Evolutionary conservation across 2,113 vertebrate genomes (phyloP).

Genomic region (Apeltes quadracus): DNA sequence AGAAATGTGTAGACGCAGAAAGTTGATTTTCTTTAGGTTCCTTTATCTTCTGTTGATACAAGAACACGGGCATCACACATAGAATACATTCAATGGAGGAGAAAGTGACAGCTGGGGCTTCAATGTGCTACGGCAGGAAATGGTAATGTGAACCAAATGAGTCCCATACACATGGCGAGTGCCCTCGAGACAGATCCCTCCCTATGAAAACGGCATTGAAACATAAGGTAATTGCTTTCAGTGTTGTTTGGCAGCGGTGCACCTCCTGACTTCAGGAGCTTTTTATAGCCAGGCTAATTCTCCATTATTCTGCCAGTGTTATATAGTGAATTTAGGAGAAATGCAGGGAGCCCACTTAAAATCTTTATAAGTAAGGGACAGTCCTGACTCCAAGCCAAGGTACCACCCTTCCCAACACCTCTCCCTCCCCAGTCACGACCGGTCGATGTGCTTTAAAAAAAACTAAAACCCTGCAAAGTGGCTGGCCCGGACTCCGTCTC

Average conservation of each 20-base stretch:
- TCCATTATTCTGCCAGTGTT: conserved; percentile 64
- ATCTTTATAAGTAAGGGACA: conserved; percentile 19
- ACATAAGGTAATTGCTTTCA: conserved; percentile 78
- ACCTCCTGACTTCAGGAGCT: conserved; percentile 66
- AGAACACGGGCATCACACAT: conserved; percentile 41
- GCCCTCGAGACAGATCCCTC: conserved; percentile 67
- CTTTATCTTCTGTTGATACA: conserved; percentile 47
- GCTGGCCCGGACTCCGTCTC: no score
- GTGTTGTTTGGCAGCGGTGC: conserved; percentile 69
- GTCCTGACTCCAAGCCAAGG: no score
- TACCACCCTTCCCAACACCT: no score
- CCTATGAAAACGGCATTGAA: conserved; percentile 75
- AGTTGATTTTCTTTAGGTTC: neutral
- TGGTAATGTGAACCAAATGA: conserved; percentile 76
- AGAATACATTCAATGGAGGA: conserved; percentile 45
- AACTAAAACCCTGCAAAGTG: no score
- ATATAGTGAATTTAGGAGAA: conserved; percentile 9
- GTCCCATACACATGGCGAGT: conserved; percentile 62
- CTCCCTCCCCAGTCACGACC: no score
- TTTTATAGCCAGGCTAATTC: conserved; percentile 71
- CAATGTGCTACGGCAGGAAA: conserved; percentile 61
- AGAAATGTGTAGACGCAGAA: conserved; percentile 33
- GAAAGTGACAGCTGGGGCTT: conserved; percentile 56
- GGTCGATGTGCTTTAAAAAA: no score
- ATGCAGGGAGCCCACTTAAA: conserved; percentile 31